A percentile compares a stretch with the other conserved stretches of the same genome.
Evolutionary conservation across 2,888 invertebrate genomes (phyloP).

Genomic region (Meiosimyza platycephala): DNA sequence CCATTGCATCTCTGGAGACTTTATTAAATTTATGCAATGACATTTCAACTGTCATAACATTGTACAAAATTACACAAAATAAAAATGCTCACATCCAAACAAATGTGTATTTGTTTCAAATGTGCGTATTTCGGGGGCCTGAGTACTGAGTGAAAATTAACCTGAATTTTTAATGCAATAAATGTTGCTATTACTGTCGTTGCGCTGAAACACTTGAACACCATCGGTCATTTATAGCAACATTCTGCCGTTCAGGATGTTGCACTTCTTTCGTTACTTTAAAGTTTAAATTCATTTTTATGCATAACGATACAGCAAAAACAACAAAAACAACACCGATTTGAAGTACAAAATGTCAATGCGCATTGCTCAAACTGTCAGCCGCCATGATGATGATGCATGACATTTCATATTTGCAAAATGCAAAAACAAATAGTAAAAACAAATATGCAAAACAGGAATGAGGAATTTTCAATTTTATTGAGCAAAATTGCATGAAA

Average conservation of each 20-base stretch:
- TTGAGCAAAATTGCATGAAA: slow-evolving; percentile 15
- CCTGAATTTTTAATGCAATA: slow-evolving; percentile 11
- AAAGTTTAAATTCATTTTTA: neutral
- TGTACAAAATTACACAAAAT: neutral
- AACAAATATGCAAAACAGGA: too few relatives aligned
- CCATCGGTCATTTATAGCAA: too few relatives aligned
- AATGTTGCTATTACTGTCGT: neutral
- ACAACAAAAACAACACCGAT: neutral
- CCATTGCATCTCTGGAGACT: neutral
- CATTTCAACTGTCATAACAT: slow-evolving; percentile 5
- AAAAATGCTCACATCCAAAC: too few relatives aligned
- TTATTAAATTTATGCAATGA: slow-evolving; percentile 11
- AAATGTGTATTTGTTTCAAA: too few relatives aligned
- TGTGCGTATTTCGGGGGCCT: neutral
- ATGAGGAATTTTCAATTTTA: neutral
- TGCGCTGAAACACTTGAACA: too few relatives aligned
- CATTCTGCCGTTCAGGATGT: too few relatives aligned
- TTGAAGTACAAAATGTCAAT: neutral
- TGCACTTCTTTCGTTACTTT: too few relatives aligned
- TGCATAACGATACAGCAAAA: neutral
- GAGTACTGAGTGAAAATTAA: slow-evolving; percentile 3
- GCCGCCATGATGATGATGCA: slow-evolving; percentile 5
- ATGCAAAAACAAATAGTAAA: too few relatives aligned
- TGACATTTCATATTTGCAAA: neutral
- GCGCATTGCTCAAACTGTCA: neutral